Evolutionary conservation across 2,888 invertebrate species (phyloP), one percentile per base, ranked within the genome.

Genomic region (Limenitis camilla): DNA sequence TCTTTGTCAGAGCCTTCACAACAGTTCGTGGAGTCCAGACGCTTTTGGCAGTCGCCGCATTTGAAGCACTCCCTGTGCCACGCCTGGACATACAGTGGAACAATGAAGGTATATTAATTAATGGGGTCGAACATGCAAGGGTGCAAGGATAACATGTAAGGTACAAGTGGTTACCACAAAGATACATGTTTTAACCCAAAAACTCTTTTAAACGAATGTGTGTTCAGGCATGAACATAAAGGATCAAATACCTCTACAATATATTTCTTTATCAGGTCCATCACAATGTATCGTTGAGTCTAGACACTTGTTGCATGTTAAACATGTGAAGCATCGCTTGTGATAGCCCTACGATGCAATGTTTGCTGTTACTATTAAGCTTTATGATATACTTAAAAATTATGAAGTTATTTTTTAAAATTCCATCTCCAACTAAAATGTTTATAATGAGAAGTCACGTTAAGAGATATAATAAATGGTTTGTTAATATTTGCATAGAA

Each of bases 51-150:
- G 69, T 92, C 91, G 79, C 91, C 94, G 90, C 96, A 96, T 90
- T 96, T 96, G 93, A 93, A 96, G 90, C 96, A 96, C 90, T 94
- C 94, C 90, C 89, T 95, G 91, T 96, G 96, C 94, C 95, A 96
- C 80, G 89, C 92, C 94, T 94, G 84, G 90, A 89, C 88, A 88
- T 80, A 87, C 68, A 86, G 73, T 76, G 75, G 75, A 79, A 82
- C 53, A 73, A 66, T 82, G 69, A 81, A 72, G 77, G 59, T 61
- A 40, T 52, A 54, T 19, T 19, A 19, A 19, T 19, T 2, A 19
- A 19, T 56, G 50, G 61, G 58, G 51, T 36, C 46, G 50, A 67
- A 56, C 85, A 85, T 86, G 86, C 86, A 64, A 66, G 79, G 51
- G 53, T 55, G 56, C 62, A 66, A 71, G 40, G 61, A 76, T 10